A percentile compares a stretch with the other conserved stretches of the same genome.
These are phyloP conservation scores for Malurus alboscapulatus DNA, from an alignment of 2,113 vertebrate genomes.

Conservation along the genomic window DNA sequence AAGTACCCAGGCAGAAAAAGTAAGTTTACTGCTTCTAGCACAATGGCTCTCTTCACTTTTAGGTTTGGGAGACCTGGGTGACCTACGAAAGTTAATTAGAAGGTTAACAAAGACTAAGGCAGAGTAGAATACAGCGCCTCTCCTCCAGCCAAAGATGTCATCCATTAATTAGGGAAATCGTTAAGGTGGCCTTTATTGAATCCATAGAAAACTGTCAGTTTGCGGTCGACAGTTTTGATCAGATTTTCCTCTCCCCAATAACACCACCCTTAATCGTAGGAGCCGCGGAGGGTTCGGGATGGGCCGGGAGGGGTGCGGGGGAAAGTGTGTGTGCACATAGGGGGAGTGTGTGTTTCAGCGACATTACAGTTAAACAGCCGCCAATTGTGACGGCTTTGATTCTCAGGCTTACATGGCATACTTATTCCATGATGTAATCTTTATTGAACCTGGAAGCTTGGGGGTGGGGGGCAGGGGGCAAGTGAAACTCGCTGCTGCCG, in stretches of 20 bases:
- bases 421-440: conserved; percentile 98
- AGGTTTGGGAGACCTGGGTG: conserved; percentile 99
- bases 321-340: conserved; percentile 67
- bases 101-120: conserved; percentile 99
- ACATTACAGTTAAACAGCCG: conserved; percentile 89
- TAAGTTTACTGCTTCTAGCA: conserved; percentile 98
- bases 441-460: conserved; percentile 92
- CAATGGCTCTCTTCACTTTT: conserved; percentile 99
- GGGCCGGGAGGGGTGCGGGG: conserved; percentile 72
- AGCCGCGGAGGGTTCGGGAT: conserved; percentile 32
- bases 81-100: conserved; percentile 99
- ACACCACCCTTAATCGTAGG: conserved; percentile 84
- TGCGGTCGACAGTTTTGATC: conserved; percentile 98
- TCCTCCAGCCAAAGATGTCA: conserved; percentile 99
- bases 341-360: conserved; percentile 85
- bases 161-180: conserved; percentile 99
- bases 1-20: conserved; percentile 98
- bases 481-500: conserved; percentile 36
- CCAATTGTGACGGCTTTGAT: conserved; percentile 91
- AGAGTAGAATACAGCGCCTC: conserved; percentile 99
- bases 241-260: conserved; percentile 89
- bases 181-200: conserved; percentile 99
- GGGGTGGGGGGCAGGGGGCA: conserved; percentile 74
- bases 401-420: conserved; percentile 95
- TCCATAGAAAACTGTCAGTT: conserved; percentile 95